Evolutionary conservation across 1,140 invertebrate genomes (phyloP), one percentile per base, ranked within the genome.

Genomic region (Copidosoma floridanum): DNA sequence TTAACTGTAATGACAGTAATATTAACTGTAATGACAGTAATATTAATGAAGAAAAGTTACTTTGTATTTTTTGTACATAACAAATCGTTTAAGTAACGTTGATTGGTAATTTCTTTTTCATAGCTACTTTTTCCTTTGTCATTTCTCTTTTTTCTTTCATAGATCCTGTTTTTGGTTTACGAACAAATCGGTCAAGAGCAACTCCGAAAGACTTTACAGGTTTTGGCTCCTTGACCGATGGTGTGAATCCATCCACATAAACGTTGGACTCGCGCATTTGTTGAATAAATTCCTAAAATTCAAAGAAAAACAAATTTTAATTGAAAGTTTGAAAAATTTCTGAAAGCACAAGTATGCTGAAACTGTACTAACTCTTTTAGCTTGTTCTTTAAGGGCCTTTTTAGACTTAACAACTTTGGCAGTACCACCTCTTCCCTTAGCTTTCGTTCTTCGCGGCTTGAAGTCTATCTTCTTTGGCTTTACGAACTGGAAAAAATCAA

Each of bases 391-490:
- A 2, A 93, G 83, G 58, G 91, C 92, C 70, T 90, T 90, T 71
- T 92, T 93, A 60, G 89, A 88, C 63, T 86, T 86, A 44, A 89
- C 84, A 48, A 85, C 81, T 72, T 89, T 88, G 0, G 85, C 89
- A 44, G 86, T 86, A 23, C 91, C 89, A 61, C 87, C 90, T 71
- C 87, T 89, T 47, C 89, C 90, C 78, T 92, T 91, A 66, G 82
- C 85, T 75, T 89, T 93, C 10, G 75, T 72, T 63, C 85, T 86
- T 24, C 87, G 84, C 1, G 90, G 86, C 64, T 86, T 86, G 56
- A 90, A 88, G 57, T 93, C 86, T 35, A 95, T 83, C 64, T 88
- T 85, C 27, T 87, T 87, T 18, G 89, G 87, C 76, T 91, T 93
- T 10, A 93, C 69, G 71, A 86, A 85, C 89, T 93, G 65, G 85